Base-by-base conservation (phyloP, 1,140 invertebrate species). In the Procambarus clarkii region DNA sequence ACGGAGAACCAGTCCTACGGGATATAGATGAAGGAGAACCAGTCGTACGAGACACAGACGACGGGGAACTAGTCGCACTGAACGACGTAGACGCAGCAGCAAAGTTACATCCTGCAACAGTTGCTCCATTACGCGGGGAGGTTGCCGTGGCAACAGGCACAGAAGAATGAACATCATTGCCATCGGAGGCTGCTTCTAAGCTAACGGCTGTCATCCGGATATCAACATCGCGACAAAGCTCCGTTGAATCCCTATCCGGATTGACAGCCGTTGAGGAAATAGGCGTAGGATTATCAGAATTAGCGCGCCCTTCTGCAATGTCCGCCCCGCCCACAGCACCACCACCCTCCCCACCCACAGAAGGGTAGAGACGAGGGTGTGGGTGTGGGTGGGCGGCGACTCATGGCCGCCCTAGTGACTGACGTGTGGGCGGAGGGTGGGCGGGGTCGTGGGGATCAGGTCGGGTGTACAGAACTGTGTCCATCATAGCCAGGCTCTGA, bases 401-500 rank as follows among this genome's bases (percentile, higher is more conserved):
- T 86, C 71, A 86, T 77, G 85, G 85, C 46, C 58, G 85, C 74
- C 85, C 78, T 18, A 86, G 85, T 1, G 85, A 78, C 1, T 74
- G 71, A 5, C 74, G 85, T 45, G 82, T 71, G 50, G 85, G 45
- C 2, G 74, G 48, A 2, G 45, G 8, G 48, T 76, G 54, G 85
- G 85, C 9, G 46, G 81, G 34, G 34, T 64, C 86, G n/a, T 21
- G n/a, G 18, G 24, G 76, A 24, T 82, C 80, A 11, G 44, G 2
- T 9, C 81, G 81, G 34, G 86, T 88, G 44, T 88, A 88, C 0
- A 88, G 78, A 74, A 97, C 96, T 1, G 97, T 97, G 94, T 97
- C 97, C 81, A 97, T 94, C 34, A 96, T 97, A 93, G 97, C 96
- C 83, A 97, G 95, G 64, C 96, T 97, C 93, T 95, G 95, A 9